phyloP scores from a whole-genome alignment of 2,888 invertebrate species.

The Nephrotoma guestfalica region DNA sequence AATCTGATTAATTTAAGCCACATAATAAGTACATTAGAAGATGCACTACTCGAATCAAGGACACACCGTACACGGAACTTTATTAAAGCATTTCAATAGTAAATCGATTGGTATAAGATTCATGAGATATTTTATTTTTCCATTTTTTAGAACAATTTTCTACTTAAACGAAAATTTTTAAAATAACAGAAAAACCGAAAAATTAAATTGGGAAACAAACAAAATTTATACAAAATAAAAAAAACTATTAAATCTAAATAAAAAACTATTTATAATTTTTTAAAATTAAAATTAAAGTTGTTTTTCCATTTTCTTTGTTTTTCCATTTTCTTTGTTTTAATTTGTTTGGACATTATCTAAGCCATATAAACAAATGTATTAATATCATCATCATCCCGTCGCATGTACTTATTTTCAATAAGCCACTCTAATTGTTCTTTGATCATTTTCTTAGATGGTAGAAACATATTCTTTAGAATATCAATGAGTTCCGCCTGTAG shows the following conservation, averaged over 20 bases:
- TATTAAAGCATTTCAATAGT: constrained; percentile 24
- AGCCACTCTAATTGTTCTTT: constrained; percentile 99
- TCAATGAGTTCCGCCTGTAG: constrained; percentile 93
- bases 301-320: background rate
- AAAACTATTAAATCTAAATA: background rate
- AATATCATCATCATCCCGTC: constrained; percentile 90
- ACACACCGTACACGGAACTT: constrained; percentile 34
- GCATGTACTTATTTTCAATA: constrained; percentile 97
- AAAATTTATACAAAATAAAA: background rate
- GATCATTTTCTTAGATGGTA: constrained; percentile 98
- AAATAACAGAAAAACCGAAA: background rate
- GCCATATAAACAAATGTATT: constrained; percentile 98
- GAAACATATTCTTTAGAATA: constrained; percentile 97
- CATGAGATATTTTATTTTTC: background rate
- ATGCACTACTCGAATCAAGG: constrained; percentile 44
- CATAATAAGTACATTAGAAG: constrained; percentile 45
- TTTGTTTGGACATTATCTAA: constrained; percentile 30
- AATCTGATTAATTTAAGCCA: constrained; percentile 47
- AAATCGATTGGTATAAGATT: background rate
- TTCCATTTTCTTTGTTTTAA: background rate
- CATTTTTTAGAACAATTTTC: background rate
- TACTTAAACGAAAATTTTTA: background rate
- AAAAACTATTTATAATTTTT: background rate
- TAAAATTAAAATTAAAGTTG: background rate
- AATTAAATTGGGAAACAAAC: background rate